Percentiles rank a stretch among this genome's conserved stretches.
Evolutionary conservation across 1,140 invertebrate species (phyloP).

Genomic region (Drosophila pandora): DNA sequence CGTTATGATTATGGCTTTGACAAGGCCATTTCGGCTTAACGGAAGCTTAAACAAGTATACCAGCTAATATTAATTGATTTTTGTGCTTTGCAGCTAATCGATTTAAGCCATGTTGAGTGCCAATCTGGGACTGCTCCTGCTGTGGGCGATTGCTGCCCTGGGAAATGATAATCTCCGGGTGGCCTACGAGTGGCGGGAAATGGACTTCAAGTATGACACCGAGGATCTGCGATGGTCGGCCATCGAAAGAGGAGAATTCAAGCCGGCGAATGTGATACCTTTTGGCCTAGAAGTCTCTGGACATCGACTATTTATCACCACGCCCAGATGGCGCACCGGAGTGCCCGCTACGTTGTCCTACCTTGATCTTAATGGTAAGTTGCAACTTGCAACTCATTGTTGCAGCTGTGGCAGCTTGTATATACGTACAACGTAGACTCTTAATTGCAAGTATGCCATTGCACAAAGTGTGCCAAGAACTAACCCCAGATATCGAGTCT

Average conservation of each 20-base stretch:
- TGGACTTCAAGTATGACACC: slow-evolving; percentile 88
- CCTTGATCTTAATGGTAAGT: slow-evolving; percentile 88
- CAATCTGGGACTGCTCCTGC: slow-evolving; percentile 29
- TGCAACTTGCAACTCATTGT: slow-evolving; percentile 6
- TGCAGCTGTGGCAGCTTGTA: slow-evolving; percentile 27
- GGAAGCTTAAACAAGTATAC: slow-evolving; percentile 32
- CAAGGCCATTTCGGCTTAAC: slow-evolving; percentile 36
- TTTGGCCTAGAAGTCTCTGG: slow-evolving; percentile 88
- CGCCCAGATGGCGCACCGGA: slow-evolving; percentile 90
- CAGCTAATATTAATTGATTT: slow-evolving; percentile 28
- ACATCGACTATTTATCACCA: slow-evolving; percentile 88
- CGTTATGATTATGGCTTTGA: slow-evolving; percentile 28
- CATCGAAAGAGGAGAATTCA: slow-evolving; percentile 85
- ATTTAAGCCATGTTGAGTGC: slow-evolving; percentile 41
- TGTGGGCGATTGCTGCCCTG: slow-evolving; percentile 40
- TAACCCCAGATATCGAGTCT: slow-evolving; percentile 37
- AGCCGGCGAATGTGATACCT: slow-evolving; percentile 88
- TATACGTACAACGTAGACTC: not conserved
- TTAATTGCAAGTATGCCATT: slow-evolving; percentile 37
- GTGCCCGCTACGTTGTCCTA: slow-evolving; percentile 90
- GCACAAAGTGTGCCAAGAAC: slow-evolving; percentile 49
- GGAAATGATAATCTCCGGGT: slow-evolving; percentile 88
- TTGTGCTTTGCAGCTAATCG: slow-evolving; percentile 28
- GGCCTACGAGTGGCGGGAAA: slow-evolving; percentile 88
- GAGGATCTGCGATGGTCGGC: slow-evolving; percentile 85